A percentile compares a stretch with the other conserved stretches of the same genome.
Conservation (phyloP, 2,113 vertebrate species). For the Pseudolaguvia tuberculata region DNA sequence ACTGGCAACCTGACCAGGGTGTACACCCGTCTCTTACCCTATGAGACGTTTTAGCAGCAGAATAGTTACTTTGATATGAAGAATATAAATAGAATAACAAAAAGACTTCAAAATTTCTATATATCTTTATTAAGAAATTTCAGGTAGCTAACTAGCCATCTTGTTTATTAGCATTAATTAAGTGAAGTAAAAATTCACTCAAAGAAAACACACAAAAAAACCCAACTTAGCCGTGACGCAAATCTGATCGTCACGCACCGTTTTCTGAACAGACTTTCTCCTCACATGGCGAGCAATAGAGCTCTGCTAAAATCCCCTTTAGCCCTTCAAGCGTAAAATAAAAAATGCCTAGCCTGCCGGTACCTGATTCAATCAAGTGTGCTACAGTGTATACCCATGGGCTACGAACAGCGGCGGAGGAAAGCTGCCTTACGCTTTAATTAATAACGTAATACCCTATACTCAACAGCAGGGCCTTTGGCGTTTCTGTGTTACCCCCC, state of each 20-base stretch:
- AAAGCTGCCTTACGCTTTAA: constrained; percentile 92
- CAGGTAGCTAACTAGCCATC: too few species aligned
- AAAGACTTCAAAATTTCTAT: too few species aligned
- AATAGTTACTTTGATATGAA: too few species aligned
- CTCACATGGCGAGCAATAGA: constrained; percentile 74
- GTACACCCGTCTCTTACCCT: too few species aligned
- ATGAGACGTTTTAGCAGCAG: too few species aligned
- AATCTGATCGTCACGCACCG: constrained; percentile 36
- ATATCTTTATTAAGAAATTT: too few species aligned
- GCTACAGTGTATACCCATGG: constrained; percentile 90
- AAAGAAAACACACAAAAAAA: too few species aligned
- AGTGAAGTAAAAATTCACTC: too few species aligned
- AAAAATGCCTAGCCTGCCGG: constrained; percentile 83
- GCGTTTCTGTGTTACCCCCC: constrained; percentile 68
- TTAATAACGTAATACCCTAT: constrained; percentile 87
- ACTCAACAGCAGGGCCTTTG: constrained; percentile 82
- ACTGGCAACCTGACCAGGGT: too few species aligned
- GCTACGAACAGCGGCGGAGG: constrained; percentile 72
- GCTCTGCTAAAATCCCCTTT: constrained; percentile 81
- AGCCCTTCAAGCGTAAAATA: constrained; percentile 85
- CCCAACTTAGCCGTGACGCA: constrained; percentile 11
- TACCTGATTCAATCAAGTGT: constrained; percentile 98
- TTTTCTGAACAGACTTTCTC: constrained; percentile 66
- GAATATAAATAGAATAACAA: too few species aligned
- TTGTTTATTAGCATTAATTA: too few species aligned